Evolutionary conservation across 2,797 vertebrate genomes (phyloP), one percentile per base, ranked within the genome.

Genomic region (Lophotriccus pileatus): DNA sequence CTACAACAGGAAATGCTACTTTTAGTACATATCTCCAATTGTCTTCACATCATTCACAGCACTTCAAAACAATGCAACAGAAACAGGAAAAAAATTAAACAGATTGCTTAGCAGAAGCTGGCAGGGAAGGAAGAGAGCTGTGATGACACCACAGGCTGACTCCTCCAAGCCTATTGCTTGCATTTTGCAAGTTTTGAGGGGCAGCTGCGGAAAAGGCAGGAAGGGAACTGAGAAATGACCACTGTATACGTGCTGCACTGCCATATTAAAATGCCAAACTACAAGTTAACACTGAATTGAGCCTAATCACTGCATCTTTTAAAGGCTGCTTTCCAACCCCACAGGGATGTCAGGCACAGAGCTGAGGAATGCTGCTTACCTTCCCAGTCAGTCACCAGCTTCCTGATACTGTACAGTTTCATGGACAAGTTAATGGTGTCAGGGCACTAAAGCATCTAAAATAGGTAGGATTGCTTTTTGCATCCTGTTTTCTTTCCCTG

Each of bases 101-200:
- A 36, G 59, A 64, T 27, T 84, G 69, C 79, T 78, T 72, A 47
- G 62, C 24, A 15, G 76, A 75, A 94, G 49, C 46, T 81, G 69
- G 30, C 3, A 7, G 47, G 73, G 69, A 93, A 90, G 74, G 80
- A 84, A 90, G 66, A 90, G 66, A 88, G 43, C 80, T 6, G 12
- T 59, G 82, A 78, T 72, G 92, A 73, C 52, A 86, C 50, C 43
- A 62, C 63, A 59, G 0, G 0, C 52, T 63, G 52, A 50, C 37
- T 90, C n/a, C 66, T 88, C 46, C 75, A 53, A 73, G 62, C 44
- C 79, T 32, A 58, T 43, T 1, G 8, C 50, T 84, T 3, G 2
- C 32, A 44, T 75, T 86, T 84, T 55, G 7, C 55, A 81, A 39
- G 50, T 84, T 86, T 73, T 47, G 91, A 93, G 76, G 62, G 83